Percentiles rank a stretch among this genome's conserved stretches.
Conservation (phyloP, 1,140 invertebrate species). For the Euwallacea fornicatus region DNA sequence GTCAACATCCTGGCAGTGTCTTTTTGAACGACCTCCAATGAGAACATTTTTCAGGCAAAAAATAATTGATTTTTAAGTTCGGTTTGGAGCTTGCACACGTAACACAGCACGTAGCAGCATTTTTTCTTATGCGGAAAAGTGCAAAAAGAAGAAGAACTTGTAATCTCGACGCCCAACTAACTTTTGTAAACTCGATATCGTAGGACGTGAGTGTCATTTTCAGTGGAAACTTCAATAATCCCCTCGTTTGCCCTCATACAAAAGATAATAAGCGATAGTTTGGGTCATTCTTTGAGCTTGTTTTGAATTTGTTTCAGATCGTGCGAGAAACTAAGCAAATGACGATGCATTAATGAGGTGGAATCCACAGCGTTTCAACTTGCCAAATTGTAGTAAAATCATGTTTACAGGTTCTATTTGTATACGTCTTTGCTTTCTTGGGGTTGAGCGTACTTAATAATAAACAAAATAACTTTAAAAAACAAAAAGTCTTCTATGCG, state of each 20-base stretch:
- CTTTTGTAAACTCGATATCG: slow-evolving; percentile 30
- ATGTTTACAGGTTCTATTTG: too few species aligned
- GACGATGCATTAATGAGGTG: neutral
- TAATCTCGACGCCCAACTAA: slow-evolving; percentile 24
- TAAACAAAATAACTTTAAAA: neutral
- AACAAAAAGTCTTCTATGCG: neutral
- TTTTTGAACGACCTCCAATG: neutral
- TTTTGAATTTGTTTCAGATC: slow-evolving; percentile 27
- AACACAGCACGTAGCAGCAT: neutral
- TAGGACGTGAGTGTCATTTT: slow-evolving; percentile 31
- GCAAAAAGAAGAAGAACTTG: slow-evolving; percentile 1
- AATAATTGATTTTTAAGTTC: too few species aligned
- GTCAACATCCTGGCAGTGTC: slow-evolving; percentile 11
- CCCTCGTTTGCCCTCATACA: slow-evolving; percentile 34
- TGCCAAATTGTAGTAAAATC: too few species aligned
- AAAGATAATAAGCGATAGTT: slow-evolving; percentile 39
- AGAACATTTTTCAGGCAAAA: neutral
- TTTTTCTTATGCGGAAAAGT: neutral
- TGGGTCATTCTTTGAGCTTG: slow-evolving; percentile 33
- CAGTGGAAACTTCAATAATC: slow-evolving; percentile 38
- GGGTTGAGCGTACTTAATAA: too few species aligned
- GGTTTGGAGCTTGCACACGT: neutral
- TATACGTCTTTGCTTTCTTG: too few species aligned
- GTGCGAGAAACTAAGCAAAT: neutral
- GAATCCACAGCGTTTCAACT: too few species aligned